These are phyloP conservation scores for Rhyzopertha dominica DNA, from an alignment of 1,140 invertebrate genomes.

Conservation along the genomic window DNA sequence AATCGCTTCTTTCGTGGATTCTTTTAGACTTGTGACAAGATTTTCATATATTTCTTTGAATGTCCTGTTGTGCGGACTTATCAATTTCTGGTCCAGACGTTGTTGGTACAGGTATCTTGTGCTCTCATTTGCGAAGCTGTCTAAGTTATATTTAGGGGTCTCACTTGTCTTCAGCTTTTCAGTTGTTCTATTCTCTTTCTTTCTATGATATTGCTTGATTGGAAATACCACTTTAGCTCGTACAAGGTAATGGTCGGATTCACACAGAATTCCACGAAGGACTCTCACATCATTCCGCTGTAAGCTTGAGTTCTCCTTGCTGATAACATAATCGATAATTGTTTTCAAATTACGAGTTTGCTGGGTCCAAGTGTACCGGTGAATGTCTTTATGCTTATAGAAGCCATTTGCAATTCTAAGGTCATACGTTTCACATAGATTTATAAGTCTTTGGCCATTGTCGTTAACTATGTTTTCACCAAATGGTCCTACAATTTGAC, in stretches of 20 bases:
- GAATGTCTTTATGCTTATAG: conserved; percentile 1
- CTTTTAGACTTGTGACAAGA: background rate
- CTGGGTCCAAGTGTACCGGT: conserved; percentile 13
- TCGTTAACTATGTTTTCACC: conserved; percentile 9
- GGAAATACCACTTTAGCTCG: background rate
- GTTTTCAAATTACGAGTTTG: conserved; percentile 11
- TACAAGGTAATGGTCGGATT: conserved; percentile 12
- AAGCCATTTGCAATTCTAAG: conserved; percentile 13
- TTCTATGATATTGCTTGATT: background rate
- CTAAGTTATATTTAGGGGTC: conserved; percentile 1
- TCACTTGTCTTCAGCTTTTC: too few relatives aligned
- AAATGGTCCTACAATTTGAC: conserved; percentile 8
- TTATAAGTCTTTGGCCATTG: conserved; percentile 10
- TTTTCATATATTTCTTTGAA: background rate
- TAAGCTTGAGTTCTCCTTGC: conserved; percentile 9
- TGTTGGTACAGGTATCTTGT: background rate
- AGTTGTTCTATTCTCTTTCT: background rate
- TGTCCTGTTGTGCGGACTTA: background rate
- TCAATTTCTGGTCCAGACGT: background rate
- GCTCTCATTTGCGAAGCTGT: background rate
- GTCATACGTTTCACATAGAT: conserved; percentile 1
- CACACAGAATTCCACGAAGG: conserved; percentile 10
- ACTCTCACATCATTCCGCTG: conserved; percentile 10
- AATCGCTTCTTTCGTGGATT: background rate
- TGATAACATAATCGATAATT: conserved; percentile 19